Evolutionary conservation across 2,113 vertebrate species (phyloP), one percentile per base, ranked within the genome.

Genomic region (Colistium nudipinnis): DNA sequence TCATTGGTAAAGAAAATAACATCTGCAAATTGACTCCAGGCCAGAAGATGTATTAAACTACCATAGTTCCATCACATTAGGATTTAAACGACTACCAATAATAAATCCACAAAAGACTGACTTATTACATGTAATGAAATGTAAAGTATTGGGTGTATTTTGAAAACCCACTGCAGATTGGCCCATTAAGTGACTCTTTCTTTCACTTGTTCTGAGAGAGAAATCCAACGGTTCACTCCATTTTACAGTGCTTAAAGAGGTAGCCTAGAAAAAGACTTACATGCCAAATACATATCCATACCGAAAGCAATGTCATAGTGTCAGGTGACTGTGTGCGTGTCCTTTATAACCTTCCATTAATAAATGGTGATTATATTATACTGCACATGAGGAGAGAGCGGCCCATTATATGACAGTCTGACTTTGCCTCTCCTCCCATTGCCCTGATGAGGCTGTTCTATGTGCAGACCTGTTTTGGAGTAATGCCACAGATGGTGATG

Each of bases 401-500:
- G 75, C 66, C 75, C 65, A 82, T 86, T 87, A 84, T 75, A 62
- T 79, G 62, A 86, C 81, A 65, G 70, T 66, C 66, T 75, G 60
- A 77, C 41, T 73, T 54, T 65, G 38, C 75, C 74, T 69, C 74
- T 76, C 66, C 79, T 83, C 72, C 59, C 66, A 17, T 43, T 35
- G 55, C 80, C 74, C 78, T 30, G 45, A 62, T 63, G 70, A 77
- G 73, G 55, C 73, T 80, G 70, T 78, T 85, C 61, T 69, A 72
- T 71, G 67, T 54, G 77, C 87, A 88, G 84, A 84, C 84, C 82
- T 88, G 87, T 87, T 87, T 81, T 83, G 82, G 81, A 90, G 88
- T 85, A 72, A 88, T 87, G 84, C 85, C 90, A 86, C 92, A 93
- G 92, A 92, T 92, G 89, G 88, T 89, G 91, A 91, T 84, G 90